These are phyloP conservation scores for Barbus barbus DNA, from an alignment of 2,113 vertebrate species.

Conservation along the genomic window DNA sequence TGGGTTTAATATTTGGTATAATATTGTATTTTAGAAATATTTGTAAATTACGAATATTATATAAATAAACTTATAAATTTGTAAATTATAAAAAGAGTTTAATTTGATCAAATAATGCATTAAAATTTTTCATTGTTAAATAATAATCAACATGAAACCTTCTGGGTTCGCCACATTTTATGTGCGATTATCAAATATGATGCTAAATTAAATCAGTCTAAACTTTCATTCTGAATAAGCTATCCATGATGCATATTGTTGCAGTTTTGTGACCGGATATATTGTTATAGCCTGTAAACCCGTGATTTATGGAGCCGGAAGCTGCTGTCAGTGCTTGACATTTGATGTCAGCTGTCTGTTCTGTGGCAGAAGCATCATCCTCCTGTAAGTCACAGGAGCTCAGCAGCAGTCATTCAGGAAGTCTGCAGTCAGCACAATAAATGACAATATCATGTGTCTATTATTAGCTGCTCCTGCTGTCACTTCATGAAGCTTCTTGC, in stretches of 20 bases:
- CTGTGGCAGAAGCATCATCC: not conserved
- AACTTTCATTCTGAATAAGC: too few relatives aligned
- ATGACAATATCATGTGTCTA: not conserved
- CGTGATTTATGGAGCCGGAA: not conserved
- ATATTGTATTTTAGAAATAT: too few relatives aligned
- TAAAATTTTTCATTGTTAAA: too few relatives aligned
- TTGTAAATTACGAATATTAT: too few relatives aligned
- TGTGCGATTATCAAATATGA: not conserved
- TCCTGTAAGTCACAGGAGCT: not conserved
- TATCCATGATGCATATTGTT: too few relatives aligned
- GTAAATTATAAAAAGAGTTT: too few relatives aligned
- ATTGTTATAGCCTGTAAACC: not conserved
- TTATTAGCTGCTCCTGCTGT: not conserved
- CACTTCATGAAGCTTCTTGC: not conserved
- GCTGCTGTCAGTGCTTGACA: not conserved
- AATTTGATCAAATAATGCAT: too few relatives aligned
- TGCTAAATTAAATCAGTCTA: too few relatives aligned
- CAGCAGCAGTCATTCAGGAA: not conserved
- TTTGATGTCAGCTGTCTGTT: not conserved
- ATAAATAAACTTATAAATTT: too few relatives aligned
- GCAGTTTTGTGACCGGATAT: not conserved
- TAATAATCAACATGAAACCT: too few relatives aligned
- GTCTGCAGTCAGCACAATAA: not conserved
- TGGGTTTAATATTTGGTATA: too few relatives aligned
- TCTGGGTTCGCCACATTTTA: not conserved